Evolutionary conservation across 2,797 vertebrate genomes (phyloP).

Genomic region (Mallotus villosus): DNA sequence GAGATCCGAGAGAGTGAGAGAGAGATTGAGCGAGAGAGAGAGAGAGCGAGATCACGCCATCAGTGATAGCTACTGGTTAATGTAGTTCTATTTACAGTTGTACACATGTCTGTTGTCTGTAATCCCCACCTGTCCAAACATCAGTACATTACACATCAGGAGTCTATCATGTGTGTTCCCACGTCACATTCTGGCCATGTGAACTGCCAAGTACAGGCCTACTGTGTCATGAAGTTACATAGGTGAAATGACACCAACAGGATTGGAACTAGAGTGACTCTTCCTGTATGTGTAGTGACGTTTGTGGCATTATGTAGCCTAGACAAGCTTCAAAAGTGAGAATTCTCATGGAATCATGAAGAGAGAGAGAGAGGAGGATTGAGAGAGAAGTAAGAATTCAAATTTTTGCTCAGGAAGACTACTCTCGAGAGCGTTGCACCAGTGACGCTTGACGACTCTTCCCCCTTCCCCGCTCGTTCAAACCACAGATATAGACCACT

Average conservation of each 20-base stretch:
- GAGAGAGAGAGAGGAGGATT: not conserved
- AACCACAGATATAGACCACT: too few species aligned
- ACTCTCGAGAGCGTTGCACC: too few species aligned
- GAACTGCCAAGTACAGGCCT: not conserved
- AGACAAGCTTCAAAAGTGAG: not conserved
- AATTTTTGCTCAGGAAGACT: too few species aligned
- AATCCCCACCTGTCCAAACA: conserved; percentile 12
- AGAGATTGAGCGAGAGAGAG: not conserved
- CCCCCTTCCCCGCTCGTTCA: too few species aligned
- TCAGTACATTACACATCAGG: not conserved
- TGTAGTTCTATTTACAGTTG: conserved; percentile 12
- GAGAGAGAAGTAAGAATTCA: too few species aligned
- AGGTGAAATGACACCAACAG: too few species aligned
- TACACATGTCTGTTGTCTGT: not conserved
- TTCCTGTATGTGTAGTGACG: too few species aligned
- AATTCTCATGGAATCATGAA: not conserved
- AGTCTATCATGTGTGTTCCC: not conserved
- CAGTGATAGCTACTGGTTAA: not conserved
- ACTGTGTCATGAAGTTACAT: too few species aligned
- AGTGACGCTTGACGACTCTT: too few species aligned
- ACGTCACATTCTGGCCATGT: not conserved
- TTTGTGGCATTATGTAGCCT: too few species aligned
- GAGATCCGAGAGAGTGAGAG: not conserved
- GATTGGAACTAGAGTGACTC: too few species aligned
- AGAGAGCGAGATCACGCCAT: not conserved